Evolutionary conservation across 1,140 invertebrate genomes (phyloP).

Genomic region (Heterodera schachtii): DNA sequence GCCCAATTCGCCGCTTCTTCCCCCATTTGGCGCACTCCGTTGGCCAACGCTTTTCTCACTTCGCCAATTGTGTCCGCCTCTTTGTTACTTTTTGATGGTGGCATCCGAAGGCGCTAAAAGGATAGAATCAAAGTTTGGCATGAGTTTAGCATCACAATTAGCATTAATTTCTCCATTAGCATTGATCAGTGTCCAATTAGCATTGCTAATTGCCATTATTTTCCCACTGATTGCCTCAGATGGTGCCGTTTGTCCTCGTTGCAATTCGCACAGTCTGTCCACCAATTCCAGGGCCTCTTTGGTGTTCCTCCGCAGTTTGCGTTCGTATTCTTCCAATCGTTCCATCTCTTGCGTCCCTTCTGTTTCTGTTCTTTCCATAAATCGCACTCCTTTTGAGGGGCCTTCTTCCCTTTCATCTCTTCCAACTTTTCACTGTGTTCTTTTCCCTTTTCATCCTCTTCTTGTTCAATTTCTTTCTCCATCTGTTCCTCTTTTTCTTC

Average conservation of each 20-base stretch:
- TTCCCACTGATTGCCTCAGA: not conserved
- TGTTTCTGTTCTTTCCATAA: not conserved
- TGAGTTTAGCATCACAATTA: too few relatives aligned
- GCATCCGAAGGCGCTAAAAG: not conserved
- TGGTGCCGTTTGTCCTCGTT: not conserved
- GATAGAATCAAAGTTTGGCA: not conserved
- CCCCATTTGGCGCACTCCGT: not conserved
- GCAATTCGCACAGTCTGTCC: conserved; percentile 37
- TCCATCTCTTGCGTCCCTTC: conserved; percentile 7
- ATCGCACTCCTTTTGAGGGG: not conserved
- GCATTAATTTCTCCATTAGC: too few relatives aligned
- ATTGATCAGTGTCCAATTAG: too few relatives aligned
- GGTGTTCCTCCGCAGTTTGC: conserved; percentile 36
- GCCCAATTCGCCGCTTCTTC: not conserved
- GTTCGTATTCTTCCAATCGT: conserved; percentile 41
- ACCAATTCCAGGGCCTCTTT: conserved; percentile 41
- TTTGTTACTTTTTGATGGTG: not conserved
- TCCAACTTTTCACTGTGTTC: not conserved
- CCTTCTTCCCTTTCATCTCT: not conserved
- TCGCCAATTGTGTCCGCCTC: not conserved
- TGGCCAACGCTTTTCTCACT: conserved; percentile 14
- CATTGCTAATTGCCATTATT: not conserved
- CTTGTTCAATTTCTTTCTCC: too few relatives aligned
- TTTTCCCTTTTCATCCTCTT: not conserved
- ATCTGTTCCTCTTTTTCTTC: too few relatives aligned